Evolutionary conservation across 2,888 invertebrate species (phyloP), one percentile per base, ranked within the genome.

Genomic region (Trimorus sp.): DNA sequence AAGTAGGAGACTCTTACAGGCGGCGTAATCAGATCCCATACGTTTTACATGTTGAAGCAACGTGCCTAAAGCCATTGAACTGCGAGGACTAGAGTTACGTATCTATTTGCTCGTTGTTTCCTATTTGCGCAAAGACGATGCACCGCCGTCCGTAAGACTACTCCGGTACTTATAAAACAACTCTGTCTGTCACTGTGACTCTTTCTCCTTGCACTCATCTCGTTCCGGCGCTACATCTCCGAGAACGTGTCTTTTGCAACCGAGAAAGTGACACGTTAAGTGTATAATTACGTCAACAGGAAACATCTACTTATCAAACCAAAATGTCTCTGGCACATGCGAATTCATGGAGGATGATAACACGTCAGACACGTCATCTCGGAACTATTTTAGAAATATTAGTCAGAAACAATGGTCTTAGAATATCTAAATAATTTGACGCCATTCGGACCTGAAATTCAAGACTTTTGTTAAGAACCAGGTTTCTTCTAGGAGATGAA

Each of bases 21-120:
- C 70, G 69, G 69, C 60, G 76, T 70, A 77, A 77, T 77, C 77
- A 70, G 77, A 77, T 77, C 70, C 58, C 42, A 26, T 53, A 51
- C 53, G 68, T 68, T 66, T 45, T 45, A 45, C 6, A 45, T 45
- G 45, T 12, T 11, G 45, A 45, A 45, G 45, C 45, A 11, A 2
- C 45, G 45, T 12, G 6, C 45, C 63, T 70, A 70, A 77, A 77
- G 77, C 77, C 77, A 65, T 65, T 65, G 70, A 77, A 77, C 65
- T 65, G 75, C 66, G 65, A 63, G 53, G 70, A 77, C 58, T 77
- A 71, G 65, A 58, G 48, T 78, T 78, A 78, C 78, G 65, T 59
- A 65, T 70, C 63, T 58, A 38, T 60, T 48, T 68, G 15, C 16
- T 38, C 51, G 66, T 66, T 71, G 71, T 73, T 79, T 79, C 49